Percentiles rank a stretch among this genome's conserved stretches.
Conservation (phyloP, 2,888 invertebrate species). For the Cantharis flavilabris region DNA sequence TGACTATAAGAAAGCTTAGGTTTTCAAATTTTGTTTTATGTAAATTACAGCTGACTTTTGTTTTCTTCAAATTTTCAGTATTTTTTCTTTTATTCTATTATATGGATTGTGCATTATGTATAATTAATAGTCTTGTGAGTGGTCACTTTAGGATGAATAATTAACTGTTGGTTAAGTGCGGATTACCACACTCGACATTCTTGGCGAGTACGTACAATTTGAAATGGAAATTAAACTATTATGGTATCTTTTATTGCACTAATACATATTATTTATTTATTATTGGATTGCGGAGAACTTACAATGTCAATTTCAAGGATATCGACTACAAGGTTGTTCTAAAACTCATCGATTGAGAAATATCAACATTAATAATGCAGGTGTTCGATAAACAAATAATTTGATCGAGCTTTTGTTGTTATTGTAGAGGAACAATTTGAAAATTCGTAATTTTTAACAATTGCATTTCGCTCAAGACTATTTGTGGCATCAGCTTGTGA, state of each 20-base stretch:
- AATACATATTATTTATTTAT: background rate
- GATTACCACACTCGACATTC: background rate
- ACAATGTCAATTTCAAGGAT: slow-evolving; percentile 2
- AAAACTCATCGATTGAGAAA: background rate
- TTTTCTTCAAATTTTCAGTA: background rate
- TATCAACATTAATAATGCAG: background rate
- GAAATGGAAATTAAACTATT: background rate
- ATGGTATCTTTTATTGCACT: background rate
- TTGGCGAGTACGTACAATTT: background rate
- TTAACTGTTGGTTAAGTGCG: background rate
- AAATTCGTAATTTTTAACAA: background rate
- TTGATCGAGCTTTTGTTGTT: background rate
- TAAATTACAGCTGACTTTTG: background rate
- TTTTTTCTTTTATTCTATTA: too few species aligned
- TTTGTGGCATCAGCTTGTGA: background rate
- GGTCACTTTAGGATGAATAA: background rate
- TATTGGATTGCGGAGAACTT: background rate
- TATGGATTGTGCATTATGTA: background rate
- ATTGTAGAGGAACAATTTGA: background rate
- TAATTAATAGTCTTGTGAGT: background rate
- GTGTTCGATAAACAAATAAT: background rate
- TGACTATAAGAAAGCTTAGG: background rate
- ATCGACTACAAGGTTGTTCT: background rate
- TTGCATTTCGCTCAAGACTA: background rate
- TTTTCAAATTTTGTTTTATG: background rate